Percentiles rank a stretch among this genome's conserved stretches.
Evolutionary conservation across 2,888 invertebrate genomes (phyloP).

Genomic region (Pedicia rivosa): DNA sequence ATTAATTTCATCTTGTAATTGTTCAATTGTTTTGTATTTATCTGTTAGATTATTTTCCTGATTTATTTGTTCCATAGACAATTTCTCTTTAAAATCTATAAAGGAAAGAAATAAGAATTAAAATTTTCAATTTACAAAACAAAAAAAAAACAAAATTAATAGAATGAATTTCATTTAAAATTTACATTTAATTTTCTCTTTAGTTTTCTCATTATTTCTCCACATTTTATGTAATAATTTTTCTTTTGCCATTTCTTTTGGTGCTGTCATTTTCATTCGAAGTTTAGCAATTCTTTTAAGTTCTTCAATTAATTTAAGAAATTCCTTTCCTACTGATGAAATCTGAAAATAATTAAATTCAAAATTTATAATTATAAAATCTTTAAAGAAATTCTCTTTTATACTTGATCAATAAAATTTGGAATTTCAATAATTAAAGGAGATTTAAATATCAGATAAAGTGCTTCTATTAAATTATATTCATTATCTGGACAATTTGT

Average conservation of each 20-base stretch:
- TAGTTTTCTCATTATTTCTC: conserved; percentile 29
- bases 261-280: conserved; percentile 31
- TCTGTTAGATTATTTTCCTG: conserved; percentile 22
- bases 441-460: too few relatives aligned
- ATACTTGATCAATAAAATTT: conserved; percentile 1
- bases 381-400: too few relatives aligned
- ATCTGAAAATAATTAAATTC: too few relatives aligned
- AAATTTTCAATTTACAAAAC: neutral
- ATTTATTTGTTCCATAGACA: conserved; percentile 22
- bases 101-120: neutral
- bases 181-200: conserved; percentile 23
- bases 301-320: neutral
- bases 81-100: conserved; percentile 15
- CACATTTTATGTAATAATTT: conserved; percentile 31
- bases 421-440: conserved; percentile 6
- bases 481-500: too few relatives aligned
- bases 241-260: conserved; percentile 32
- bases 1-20: conserved; percentile 21
- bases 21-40: conserved; percentile 24
- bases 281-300: conserved; percentile 5
- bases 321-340: conserved; percentile 2
- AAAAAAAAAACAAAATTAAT: neutral
- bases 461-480: too few relatives aligned
- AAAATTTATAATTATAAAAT: too few relatives aligned
- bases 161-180: neutral